Conservation (phyloP, 2,113 vertebrate species). For the Ammodytes dubius region DNA sequence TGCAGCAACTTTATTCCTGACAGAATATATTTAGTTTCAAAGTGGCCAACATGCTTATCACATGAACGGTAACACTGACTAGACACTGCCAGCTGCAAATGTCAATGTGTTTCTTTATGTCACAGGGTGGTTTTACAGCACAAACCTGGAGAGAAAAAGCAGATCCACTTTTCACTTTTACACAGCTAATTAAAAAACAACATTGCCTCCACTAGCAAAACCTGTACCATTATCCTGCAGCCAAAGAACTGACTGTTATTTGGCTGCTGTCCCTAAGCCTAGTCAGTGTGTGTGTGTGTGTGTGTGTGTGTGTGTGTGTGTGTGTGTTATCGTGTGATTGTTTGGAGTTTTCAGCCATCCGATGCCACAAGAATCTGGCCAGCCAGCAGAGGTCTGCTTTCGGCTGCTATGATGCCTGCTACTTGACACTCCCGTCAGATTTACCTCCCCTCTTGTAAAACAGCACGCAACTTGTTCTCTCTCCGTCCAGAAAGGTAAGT, state of each 20-base stretch:
- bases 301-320: slow-evolving; percentile 67
- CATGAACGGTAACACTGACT: neutral
- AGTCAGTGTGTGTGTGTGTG: slow-evolving; percentile 34
- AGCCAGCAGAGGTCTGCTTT: slow-evolving; percentile 64
- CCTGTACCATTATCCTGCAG: slow-evolving; percentile 43
- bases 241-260: slow-evolving; percentile 59
- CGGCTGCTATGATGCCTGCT: slow-evolving; percentile 69
- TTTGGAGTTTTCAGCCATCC: slow-evolving; percentile 69
- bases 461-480: slow-evolving; percentile 78
- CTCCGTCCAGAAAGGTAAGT: slow-evolving; percentile 64
- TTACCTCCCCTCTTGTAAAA: slow-evolving; percentile 78
- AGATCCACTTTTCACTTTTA: slow-evolving; percentile 26
- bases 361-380: slow-evolving; percentile 72
- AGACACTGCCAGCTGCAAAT: neutral
- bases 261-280: slow-evolving; percentile 64
- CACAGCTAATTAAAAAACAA: slow-evolving; percentile 69
- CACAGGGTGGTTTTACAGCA: slow-evolving; percentile 16
- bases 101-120: slow-evolving; percentile 25
- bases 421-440: slow-evolving; percentile 71
- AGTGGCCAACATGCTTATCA: neutral
- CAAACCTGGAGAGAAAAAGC: slow-evolving; percentile 12
- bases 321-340: slow-evolving; percentile 61
- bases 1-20: slow-evolving; percentile 1
- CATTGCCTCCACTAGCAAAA: slow-evolving; percentile 48
- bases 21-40: neutral